Evolutionary conservation across 2,113 vertebrate species (phyloP).

Genomic region (Mormyrus lacerda): DNA sequence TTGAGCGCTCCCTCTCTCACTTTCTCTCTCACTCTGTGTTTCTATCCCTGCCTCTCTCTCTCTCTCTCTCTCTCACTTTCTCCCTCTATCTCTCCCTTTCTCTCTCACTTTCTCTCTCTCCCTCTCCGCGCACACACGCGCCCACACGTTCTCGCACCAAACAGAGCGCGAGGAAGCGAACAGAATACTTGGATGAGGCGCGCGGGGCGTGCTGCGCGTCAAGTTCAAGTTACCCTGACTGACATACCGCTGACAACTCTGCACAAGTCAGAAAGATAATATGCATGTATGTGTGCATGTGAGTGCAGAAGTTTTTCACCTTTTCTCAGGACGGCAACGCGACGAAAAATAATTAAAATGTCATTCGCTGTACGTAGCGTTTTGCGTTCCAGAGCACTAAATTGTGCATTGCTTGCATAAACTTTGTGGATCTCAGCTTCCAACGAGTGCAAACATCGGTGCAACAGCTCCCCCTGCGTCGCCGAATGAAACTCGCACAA

Average conservation of each 20-base stretch:
- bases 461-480: conserved; percentile 54
- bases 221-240: conserved; percentile 29
- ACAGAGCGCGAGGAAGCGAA: conserved; percentile 22
- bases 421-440: conserved; percentile 49
- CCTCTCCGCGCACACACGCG: conserved; percentile 26
- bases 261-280: background rate
- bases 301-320: conserved; percentile 3
- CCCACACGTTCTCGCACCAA: conserved; percentile 30
- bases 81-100: conserved; percentile 31
- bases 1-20: background rate
- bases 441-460: conserved; percentile 20
- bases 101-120: conserved; percentile 34
- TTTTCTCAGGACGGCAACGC: background rate
- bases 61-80: conserved; percentile 25
- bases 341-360: background rate
- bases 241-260: conserved; percentile 35
- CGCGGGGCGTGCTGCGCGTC: conserved; percentile 22
- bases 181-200: conserved; percentile 28
- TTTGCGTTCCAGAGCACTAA: conserved; percentile 2
- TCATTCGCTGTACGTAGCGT: background rate
- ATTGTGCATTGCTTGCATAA: conserved; percentile 44
- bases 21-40: conserved; percentile 30
- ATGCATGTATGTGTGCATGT: background rate
- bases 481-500: background rate
- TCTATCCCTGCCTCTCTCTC: conserved; percentile 35